Evolutionary conservation across 2,888 invertebrate species (phyloP).

Genomic region (Archaeoteleia sp.): DNA sequence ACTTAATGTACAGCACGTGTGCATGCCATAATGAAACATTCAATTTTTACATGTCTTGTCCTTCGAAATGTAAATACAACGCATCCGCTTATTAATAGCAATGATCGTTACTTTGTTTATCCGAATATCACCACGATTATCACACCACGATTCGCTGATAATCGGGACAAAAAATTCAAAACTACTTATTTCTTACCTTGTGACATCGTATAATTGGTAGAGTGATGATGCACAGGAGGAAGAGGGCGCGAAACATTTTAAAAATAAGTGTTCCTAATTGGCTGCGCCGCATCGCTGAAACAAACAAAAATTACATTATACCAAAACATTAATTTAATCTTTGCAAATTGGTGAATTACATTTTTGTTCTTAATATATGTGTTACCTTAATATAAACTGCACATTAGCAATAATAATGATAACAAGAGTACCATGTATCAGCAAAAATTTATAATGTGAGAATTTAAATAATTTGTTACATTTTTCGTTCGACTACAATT

Average conservation of each 20-base stretch:
- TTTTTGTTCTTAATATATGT: no score
- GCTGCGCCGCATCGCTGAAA: constrained; percentile 74
- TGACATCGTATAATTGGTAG: constrained; percentile 72
- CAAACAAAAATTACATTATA: constrained; percentile 55
- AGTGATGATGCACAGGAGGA: constrained; percentile 72
- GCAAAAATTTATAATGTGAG: no score
- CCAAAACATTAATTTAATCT: no score
- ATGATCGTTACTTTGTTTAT: background rate
- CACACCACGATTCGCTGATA: no score
- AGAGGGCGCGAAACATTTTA: constrained; percentile 74
- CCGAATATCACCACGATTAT: background rate
- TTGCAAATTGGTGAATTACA: no score
- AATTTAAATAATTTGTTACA: no score
- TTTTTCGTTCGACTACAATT: no score
- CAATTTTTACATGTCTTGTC: constrained; percentile 34
- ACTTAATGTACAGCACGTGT: constrained; percentile 14
- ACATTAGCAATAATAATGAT: no score
- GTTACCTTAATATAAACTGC: no score
- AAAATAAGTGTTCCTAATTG: constrained; percentile 71
- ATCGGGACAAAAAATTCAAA: no score
- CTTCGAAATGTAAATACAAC: constrained; percentile 22
- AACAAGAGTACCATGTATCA: no score
- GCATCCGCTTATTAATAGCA: constrained; percentile 10
- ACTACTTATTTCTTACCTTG: constrained; percentile 67
- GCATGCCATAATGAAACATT: constrained; percentile 22